Evolutionary conservation across 2,113 vertebrate species (phyloP).

Genomic region (Cyphotilapia sp.): DNA sequence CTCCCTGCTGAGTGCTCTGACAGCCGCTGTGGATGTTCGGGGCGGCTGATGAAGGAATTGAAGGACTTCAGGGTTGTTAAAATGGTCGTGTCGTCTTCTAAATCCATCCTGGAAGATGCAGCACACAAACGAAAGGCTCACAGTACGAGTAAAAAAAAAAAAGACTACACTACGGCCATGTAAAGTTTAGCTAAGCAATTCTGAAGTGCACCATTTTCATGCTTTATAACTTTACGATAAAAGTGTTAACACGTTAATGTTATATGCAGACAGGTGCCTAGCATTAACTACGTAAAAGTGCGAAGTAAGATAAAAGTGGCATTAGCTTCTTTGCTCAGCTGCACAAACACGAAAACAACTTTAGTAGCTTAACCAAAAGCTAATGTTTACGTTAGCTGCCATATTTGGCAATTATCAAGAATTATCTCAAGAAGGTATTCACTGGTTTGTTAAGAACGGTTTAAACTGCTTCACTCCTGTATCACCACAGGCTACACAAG

Average conservation of each 20-base stretch:
- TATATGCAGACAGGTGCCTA: neutral
- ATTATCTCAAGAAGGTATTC: neutral
- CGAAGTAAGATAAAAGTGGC: neutral
- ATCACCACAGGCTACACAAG: neutral
- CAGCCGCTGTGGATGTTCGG: constrained; percentile 49
- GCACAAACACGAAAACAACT: neutral
- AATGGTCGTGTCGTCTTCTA: constrained; percentile 85
- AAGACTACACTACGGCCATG: neutral
- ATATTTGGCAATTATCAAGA: neutral
- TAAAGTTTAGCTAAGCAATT: neutral
- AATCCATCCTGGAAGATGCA: constrained; percentile 37
- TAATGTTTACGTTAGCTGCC: neutral
- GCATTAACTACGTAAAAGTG: neutral
- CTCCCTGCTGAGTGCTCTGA: constrained; percentile 14
- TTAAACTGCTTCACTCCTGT: neutral
- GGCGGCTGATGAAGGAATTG: constrained; percentile 79
- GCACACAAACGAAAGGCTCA: neutral
- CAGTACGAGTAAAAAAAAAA: neutral
- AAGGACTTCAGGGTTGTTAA: constrained; percentile 85
- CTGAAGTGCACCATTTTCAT: too few relatives aligned
- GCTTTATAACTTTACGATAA: neutral
- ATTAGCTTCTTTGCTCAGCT: neutral
- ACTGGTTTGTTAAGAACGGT: neutral
- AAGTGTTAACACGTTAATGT: neutral
- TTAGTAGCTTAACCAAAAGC: neutral